These are phyloP conservation scores for Gnathonemus echidnorhynchus DNA, from an alignment of 2,113 vertebrate genomes.

Conservation along the genomic window DNA sequence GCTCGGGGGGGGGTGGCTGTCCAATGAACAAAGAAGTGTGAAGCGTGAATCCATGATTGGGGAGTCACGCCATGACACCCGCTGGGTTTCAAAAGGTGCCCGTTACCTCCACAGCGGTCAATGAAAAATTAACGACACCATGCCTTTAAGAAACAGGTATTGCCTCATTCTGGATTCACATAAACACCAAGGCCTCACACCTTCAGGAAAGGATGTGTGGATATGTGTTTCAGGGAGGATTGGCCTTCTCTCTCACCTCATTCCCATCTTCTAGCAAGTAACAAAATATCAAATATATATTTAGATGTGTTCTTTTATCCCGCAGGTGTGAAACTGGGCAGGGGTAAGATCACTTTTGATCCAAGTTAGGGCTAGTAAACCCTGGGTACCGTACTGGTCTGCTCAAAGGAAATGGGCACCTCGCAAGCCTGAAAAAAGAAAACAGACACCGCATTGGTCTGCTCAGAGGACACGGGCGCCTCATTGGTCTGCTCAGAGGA, in stretches of 20 bases:
- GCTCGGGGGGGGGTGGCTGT: neutral
- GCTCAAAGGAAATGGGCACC: neutral
- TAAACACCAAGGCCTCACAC: neutral
- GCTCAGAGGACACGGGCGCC: neutral
- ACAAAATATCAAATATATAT: neutral
- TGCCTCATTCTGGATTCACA: neutral
- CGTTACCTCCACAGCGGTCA: neutral
- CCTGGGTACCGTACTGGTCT: neutral
- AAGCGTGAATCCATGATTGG: neutral
- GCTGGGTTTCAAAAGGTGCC: neutral
- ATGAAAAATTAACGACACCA: neutral
- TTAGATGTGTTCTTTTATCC: neutral
- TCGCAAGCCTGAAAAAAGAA: too few species aligned
- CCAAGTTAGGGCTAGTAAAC: neutral
- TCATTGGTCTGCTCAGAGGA: too few species aligned
- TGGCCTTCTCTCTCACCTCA: neutral
- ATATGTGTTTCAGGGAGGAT: neutral
- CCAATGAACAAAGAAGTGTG: neutral
- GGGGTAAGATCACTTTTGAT: neutral
- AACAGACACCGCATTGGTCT: too few species aligned
- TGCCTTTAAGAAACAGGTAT: neutral
- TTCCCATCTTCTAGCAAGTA: neutral
- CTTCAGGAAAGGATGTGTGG: neutral
- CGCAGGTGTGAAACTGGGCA: neutral
- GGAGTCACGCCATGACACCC: neutral